Base-by-base conservation (phyloP, 2,113 vertebrate genomes). In the Nannobrachium achirus region DNA sequence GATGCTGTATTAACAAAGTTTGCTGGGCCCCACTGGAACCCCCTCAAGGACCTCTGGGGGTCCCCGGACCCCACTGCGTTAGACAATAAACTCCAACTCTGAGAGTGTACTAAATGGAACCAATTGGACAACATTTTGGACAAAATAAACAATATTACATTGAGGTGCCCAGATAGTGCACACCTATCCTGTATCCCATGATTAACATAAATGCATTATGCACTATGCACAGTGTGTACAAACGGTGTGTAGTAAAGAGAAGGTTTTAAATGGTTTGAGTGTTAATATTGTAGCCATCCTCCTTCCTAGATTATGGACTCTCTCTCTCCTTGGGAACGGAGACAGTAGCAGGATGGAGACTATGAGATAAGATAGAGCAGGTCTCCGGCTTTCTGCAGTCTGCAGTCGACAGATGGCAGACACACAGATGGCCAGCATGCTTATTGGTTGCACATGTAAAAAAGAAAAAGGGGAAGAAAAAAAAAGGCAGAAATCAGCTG, bases 281-380 rank as follows among this genome's bases (percentile, higher is more conserved):
- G 66, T 62, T 62, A 56, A 59, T 8, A 59, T 5, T 4, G 25
- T 81, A 61, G 45, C 1, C 33, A 39, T 55, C 50, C 19, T 39
- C 13, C 5, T 20, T 40, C 64, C 7, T 42, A 14, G 51, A 15
- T 18, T 64, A 3, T 33, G 52, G 53, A n/a, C n/a, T n/a, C n/a
- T 4, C 16, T 14, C 39, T 62, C 44, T 33, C 58, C 18, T 61
- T 46, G 42, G 48, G 38, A 40, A 40, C 18, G 8, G 38, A 40
- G 15, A 4, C 63, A 42, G 11, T 11, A 41, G n/a, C 20, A 25
- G 44, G 10, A 25, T 42, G 15, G 41, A 50, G 40, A 55, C 56
- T 33, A 38, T 7, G 10, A 16, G 63, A 61, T 75, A 55, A 76
- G 75, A 68, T 55, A 57, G 16, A 38, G 59, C 51, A 70, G 33